Evolutionary conservation across 1,140 invertebrate species (phyloP).

Genomic region (Nasonia vitripennis): DNA sequence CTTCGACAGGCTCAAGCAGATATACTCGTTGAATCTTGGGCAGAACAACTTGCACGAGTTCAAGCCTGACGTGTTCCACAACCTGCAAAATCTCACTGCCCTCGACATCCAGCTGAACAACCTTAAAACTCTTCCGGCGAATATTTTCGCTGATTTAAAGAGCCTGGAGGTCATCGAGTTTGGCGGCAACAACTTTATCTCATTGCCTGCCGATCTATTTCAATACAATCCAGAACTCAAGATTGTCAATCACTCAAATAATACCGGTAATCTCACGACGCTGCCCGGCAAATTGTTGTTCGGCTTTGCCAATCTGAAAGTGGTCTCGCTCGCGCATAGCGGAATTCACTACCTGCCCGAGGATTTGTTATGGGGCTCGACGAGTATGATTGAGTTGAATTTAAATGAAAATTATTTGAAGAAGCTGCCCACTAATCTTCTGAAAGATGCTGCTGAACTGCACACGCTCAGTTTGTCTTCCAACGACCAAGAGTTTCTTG

Average conservation of each 20-base stretch:
- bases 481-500: conserved; percentile 14
- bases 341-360: background rate
- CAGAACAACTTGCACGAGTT: conserved; percentile 4
- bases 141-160: conserved; percentile 1
- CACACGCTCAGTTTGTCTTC: background rate
- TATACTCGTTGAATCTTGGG: conserved; percentile 29
- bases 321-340: background rate
- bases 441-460: conserved; percentile 12
- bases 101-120: conserved; percentile 37
- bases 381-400: background rate
- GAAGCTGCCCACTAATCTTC: background rate
- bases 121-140: background rate
- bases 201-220: conserved; percentile 18
- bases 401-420: conserved; percentile 33
- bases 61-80: background rate
- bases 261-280: conserved; percentile 13
- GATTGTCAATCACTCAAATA: conserved; percentile 17
- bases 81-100: background rate
- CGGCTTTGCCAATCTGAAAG: background rate
- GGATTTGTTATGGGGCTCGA: conserved; percentile 20
- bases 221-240: background rate
- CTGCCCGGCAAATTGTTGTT: background rate
- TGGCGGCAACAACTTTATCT: conserved; percentile 23
- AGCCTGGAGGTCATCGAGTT: conserved; percentile 35
- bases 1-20: conserved; percentile 2